phyloP scores from a whole-genome alignment of 2,888 invertebrate genomes.

The Mimumesa dahlbomi region DNA sequence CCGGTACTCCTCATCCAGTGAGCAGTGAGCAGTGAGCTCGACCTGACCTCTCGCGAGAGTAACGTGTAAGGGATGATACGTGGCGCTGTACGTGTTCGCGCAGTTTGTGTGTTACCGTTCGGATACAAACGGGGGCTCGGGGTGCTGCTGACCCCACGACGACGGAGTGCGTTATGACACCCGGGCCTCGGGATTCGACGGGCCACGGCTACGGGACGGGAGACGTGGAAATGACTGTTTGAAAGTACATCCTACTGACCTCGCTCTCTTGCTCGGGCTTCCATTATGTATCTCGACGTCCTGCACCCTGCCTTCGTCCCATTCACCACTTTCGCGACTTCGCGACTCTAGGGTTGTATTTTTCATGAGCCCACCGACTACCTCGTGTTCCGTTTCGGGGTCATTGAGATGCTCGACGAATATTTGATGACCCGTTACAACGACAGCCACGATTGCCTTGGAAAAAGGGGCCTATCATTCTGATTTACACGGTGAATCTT shows the following conservation, averaged over 20 bases:
- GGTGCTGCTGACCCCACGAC: constrained; percentile 1
- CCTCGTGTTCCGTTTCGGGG: neutral
- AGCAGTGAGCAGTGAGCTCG: constrained; percentile 30
- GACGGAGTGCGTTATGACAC: constrained; percentile 15
- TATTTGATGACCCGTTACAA: too few relatives aligned
- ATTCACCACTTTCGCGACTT: constrained; percentile 14
- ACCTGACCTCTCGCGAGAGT: constrained; percentile 61
- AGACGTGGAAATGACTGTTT: constrained; percentile 4
- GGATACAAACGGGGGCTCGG: constrained; percentile 20
- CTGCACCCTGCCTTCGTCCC: too few relatives aligned
- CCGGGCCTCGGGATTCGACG: constrained; percentile 14
- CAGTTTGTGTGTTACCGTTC: constrained; percentile 11
- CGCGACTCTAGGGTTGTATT: constrained; percentile 2
- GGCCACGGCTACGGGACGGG: neutral
- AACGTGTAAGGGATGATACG: constrained; percentile 28
- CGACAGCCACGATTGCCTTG: too few relatives aligned
- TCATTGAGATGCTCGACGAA: neutral
- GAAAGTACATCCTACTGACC: constrained; percentile 19
- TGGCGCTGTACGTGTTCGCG: constrained; percentile 18
- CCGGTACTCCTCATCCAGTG: too few relatives aligned
- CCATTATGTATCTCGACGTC: constrained; percentile 27
- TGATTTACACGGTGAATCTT: too few relatives aligned
- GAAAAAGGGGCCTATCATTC: too few relatives aligned
- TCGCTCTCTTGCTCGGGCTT: constrained; percentile 6
- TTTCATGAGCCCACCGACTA: neutral